These are phyloP conservation scores for Drosophila punjabiensis DNA, from an alignment of 1,140 invertebrate genomes.

Conservation along the genomic window DNA sequence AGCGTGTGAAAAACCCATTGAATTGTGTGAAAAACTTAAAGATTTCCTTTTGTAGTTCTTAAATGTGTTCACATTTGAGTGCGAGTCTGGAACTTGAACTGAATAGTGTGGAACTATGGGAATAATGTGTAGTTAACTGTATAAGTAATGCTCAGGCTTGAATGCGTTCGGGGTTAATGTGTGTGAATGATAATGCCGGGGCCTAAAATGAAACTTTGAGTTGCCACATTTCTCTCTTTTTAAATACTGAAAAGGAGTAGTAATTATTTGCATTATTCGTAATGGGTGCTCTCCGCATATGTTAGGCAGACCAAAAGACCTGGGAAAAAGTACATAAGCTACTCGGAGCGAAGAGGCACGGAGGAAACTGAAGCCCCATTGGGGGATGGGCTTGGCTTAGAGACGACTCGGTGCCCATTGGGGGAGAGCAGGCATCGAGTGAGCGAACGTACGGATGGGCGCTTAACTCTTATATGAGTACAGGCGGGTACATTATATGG, in stretches of 20 bases:
- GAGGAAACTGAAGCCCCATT: not conserved
- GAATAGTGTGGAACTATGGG: constrained; percentile 36
- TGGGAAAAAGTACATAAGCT: not conserved
- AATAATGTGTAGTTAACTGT: constrained; percentile 64
- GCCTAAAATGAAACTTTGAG: not conserved
- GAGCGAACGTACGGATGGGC: constrained; percentile 61
- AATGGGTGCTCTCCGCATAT: not conserved
- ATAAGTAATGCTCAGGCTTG: constrained; percentile 61
- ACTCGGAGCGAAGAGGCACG: not conserved
- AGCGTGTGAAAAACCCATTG: constrained; percentile 79
- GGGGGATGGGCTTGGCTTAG: constrained; percentile 56
- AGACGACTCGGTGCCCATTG: constrained; percentile 44
- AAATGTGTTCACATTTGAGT: constrained; percentile 69
- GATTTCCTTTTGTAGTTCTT: constrained; percentile 66
- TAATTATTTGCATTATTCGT: constrained; percentile 1
- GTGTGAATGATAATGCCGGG: constrained; percentile 54
- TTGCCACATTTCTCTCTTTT: not conserved
- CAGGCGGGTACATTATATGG: constrained; percentile 54
- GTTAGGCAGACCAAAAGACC: not conserved
- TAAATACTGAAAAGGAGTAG: not conserved
- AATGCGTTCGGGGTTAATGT: constrained; percentile 43
- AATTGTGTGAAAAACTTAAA: constrained; percentile 77
- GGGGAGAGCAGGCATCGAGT: constrained; percentile 26
- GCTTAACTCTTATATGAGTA: constrained; percentile 70
- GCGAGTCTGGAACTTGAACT: constrained; percentile 14